These are phyloP conservation scores for Ceratothoa steindachneri DNA, from an alignment of 2,888 invertebrate species.

Conservation along the genomic window DNA sequence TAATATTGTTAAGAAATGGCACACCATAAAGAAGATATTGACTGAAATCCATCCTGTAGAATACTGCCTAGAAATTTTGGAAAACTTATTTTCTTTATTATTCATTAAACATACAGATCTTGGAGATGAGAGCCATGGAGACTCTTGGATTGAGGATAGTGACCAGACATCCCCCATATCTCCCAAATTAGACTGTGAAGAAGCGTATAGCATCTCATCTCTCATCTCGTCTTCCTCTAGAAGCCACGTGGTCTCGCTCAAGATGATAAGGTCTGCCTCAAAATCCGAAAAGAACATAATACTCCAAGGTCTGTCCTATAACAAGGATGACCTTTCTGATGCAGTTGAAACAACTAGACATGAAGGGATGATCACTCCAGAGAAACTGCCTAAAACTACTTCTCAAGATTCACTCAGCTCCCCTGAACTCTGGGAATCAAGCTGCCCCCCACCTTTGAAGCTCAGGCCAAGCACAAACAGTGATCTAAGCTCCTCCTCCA, in stretches of 20 bases:
- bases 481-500: slow-evolving; percentile 29
- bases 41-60: slow-evolving; percentile 30
- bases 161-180: slow-evolving; percentile 2
- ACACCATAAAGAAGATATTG: slow-evolving; percentile 12
- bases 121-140: slow-evolving; percentile 34
- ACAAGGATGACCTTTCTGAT: not conserved
- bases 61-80: slow-evolving; percentile 32
- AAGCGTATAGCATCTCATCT: not conserved
- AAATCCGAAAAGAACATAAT: not conserved
- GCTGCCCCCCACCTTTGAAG: not conserved
- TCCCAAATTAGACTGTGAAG: not conserved
- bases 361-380: too few species aligned
- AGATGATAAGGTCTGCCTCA: not conserved
- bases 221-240: not conserved
- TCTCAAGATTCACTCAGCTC: not conserved
- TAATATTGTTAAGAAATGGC: slow-evolving; percentile 25
- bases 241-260: not conserved
- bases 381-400: not conserved
- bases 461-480: slow-evolving; percentile 11
- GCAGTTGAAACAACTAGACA: not conserved
- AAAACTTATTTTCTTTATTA: slow-evolving; percentile 32
- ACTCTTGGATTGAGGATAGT: slow-evolving; percentile 27
- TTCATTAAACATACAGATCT: slow-evolving; percentile 33
- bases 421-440: not conserved
- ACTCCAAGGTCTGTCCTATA: too few species aligned